Conservation (phyloP, 2,797 vertebrate genomes). For the Falco biarmicus region DNA sequence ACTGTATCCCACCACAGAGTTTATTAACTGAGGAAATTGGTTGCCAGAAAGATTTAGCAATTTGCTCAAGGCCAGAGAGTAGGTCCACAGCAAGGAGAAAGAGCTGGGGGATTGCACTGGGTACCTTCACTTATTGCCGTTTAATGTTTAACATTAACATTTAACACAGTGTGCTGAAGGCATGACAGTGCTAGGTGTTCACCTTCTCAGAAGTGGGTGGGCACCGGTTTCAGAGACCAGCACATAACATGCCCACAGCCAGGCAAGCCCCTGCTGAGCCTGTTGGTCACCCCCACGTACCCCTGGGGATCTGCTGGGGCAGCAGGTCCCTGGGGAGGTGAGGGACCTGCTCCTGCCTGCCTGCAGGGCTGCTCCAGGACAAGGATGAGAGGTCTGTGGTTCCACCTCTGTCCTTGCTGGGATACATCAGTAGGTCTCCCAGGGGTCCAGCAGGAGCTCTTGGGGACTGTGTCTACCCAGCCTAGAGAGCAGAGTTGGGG, state of each 20-base stretch:
- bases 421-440: not conserved
- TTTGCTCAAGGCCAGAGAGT: constrained; percentile 7
- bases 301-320: not conserved
- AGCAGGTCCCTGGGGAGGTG: not conserved
- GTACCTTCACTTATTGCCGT: not conserved
- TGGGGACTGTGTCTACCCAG: not conserved
- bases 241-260: fast-evolving
- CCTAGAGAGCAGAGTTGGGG: not conserved
- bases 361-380: not conserved
- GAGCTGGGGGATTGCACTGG: not conserved
- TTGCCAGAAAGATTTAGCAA: constrained; percentile 17
- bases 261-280: not conserved
- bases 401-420: fast-evolving
- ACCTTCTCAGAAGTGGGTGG: not conserved
- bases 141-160: not conserved
- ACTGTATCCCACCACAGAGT: not conserved
- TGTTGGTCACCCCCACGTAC: fast-evolving
- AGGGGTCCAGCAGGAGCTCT: not conserved
- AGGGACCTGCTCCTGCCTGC: not conserved
- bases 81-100: not conserved
- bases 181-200: fast-evolving
- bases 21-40: constrained; percentile 25
- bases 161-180: not conserved
- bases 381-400: not conserved
- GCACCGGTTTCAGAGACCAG: not conserved